phyloP scores from a whole-genome alignment of 2,888 invertebrate species.

The Sphaerophoria taeniata region DNA sequence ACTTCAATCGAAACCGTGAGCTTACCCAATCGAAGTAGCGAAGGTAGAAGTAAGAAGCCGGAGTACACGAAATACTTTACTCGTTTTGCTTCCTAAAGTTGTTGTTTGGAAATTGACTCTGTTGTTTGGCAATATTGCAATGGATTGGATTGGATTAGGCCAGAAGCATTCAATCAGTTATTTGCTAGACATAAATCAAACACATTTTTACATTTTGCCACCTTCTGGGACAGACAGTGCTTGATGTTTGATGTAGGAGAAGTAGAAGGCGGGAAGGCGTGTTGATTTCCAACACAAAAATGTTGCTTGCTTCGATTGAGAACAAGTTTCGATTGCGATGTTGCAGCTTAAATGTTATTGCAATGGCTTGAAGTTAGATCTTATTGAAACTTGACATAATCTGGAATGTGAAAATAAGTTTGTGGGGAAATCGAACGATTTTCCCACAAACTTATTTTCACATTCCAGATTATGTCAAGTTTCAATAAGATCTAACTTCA shows the following conservation, averaged over 20 bases:
- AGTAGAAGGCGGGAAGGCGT: neutral
- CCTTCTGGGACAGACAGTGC: conserved; percentile 1
- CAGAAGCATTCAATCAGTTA: conserved; percentile 24
- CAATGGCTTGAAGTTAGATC: no score
- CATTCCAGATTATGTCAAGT: no score
- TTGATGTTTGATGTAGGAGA: no score
- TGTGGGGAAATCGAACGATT: no score
- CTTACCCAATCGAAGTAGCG: no score
- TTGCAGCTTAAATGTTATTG: neutral
- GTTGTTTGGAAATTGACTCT: conserved; percentile 12
- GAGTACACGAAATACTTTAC: neutral
- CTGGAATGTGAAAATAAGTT: no score
- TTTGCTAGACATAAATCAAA: conserved; percentile 36
- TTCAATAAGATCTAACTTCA: no score
- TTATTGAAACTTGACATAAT: no score
- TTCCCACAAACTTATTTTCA: no score
- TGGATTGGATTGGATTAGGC: neutral
- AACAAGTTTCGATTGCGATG: conserved; percentile 42
- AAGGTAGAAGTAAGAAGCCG: neutral
- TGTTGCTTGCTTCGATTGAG: conserved; percentile 3
- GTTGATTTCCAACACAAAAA: neutral
- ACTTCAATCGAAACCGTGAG: neutral
- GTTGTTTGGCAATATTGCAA: conserved; percentile 6
- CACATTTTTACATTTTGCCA: conserved; percentile 13
- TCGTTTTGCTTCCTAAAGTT: neutral